Conservation (phyloP, 2,113 vertebrate genomes). For the Tragelaphus scriptus region DNA sequence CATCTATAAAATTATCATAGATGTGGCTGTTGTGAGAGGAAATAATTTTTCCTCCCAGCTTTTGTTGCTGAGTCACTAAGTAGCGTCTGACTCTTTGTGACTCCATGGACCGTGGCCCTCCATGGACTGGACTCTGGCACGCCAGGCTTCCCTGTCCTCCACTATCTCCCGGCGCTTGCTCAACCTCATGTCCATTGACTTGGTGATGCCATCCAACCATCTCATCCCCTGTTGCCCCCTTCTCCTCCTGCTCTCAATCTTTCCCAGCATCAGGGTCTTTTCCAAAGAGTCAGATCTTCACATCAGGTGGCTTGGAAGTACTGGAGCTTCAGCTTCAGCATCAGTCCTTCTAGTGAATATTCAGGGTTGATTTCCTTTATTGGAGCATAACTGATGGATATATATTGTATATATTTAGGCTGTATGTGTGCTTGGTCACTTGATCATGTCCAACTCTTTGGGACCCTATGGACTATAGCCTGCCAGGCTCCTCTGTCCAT, state of each 20-base stretch:
- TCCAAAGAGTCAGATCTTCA: background rate
- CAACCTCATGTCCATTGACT: background rate
- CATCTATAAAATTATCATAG: background rate
- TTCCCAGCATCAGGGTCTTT: background rate
- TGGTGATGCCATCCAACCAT: background rate
- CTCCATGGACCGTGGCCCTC: background rate
- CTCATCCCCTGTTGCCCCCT: background rate
- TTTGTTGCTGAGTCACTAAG: background rate
- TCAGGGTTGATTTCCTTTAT: background rate
- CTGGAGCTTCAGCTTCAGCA: background rate
- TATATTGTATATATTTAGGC: background rate
- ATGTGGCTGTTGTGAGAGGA: background rate
- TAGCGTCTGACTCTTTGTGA: background rate
- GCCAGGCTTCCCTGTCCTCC: background rate
- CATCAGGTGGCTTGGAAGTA: background rate
- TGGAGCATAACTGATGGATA: background rate
- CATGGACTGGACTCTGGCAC: background rate
- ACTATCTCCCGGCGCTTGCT: background rate
- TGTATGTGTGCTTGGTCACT: background rate
- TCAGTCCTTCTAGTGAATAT: background rate
- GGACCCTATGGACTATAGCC: background rate
- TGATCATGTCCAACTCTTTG: background rate
- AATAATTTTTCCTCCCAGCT: background rate
- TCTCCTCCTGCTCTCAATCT: background rate
- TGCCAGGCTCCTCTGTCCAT: background rate